phyloP scores from a whole-genome alignment of 2,797 vertebrate genomes.

The Xiphophorus birchmanni region DNA sequence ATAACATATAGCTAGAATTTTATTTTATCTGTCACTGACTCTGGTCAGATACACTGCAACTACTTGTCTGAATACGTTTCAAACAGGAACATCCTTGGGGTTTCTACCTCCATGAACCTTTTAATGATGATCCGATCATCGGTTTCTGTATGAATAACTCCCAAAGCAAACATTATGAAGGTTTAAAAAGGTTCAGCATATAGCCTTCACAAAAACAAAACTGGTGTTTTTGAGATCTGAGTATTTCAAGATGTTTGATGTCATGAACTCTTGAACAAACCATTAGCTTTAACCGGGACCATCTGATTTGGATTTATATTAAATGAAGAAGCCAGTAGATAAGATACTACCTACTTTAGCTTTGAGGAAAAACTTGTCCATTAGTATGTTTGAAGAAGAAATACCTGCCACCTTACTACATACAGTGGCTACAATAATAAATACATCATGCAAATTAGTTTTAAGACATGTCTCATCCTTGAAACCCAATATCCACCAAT shows the following conservation, averaged over 20 bases:
- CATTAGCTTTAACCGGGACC: background rate
- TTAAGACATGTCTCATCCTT: background rate
- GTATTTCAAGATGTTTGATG: background rate
- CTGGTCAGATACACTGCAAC: background rate
- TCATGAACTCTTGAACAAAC: background rate
- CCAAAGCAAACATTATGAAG: background rate
- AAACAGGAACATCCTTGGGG: background rate
- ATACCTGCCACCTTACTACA: background rate
- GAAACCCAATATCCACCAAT: background rate
- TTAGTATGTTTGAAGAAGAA: background rate
- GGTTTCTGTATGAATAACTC: background rate
- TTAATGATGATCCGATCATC: background rate
- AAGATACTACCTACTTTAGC: background rate
- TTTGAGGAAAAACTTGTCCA: background rate
- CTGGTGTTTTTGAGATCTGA: background rate
- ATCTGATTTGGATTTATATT: background rate
- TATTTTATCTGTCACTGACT: background rate
- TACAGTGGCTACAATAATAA: background rate
- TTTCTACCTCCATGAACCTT: background rate
- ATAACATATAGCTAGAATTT: background rate
- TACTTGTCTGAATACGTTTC: background rate
- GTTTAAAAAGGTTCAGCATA: background rate
- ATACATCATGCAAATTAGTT: background rate
- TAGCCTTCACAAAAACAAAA: background rate
- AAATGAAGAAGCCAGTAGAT: background rate